Evolutionary conservation across 2,113 vertebrate genomes (phyloP).

Genomic region (Oreotrochilus melanogaster): DNA sequence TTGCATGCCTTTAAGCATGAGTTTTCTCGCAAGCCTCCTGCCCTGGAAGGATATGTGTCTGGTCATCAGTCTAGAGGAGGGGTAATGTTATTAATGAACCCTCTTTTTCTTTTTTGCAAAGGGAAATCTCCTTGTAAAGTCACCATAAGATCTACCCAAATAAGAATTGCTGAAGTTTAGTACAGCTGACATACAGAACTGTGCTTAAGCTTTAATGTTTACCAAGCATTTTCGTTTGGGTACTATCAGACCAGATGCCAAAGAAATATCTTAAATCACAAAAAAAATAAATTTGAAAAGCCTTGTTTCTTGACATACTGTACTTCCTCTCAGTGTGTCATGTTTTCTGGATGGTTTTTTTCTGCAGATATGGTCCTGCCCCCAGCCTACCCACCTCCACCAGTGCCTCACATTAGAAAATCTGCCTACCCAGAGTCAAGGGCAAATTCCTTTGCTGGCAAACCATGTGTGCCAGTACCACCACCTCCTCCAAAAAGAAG

Average conservation of each 20-base stretch:
- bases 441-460: slow-evolving; percentile 62
- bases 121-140: neutral
- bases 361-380: slow-evolving; percentile 79
- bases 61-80: neutral
- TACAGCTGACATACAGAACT: neutral
- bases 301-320: neutral
- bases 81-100: neutral
- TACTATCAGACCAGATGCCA: neutral
- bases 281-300: neutral
- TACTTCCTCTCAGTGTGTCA: neutral
- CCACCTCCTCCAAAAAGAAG: slow-evolving; percentile 75
- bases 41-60: neutral
- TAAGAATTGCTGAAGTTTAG: neutral
- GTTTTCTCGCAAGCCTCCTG: neutral
- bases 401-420: slow-evolving; percentile 79
- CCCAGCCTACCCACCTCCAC: slow-evolving; percentile 90
- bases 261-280: neutral
- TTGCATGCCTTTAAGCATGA: neutral
- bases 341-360: neutral
- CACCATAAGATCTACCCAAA: neutral
- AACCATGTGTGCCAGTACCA: slow-evolving; percentile 30
- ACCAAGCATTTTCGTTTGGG: neutral
- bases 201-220: neutral
- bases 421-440: slow-evolving; percentile 26
- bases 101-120: neutral